Base-by-base conservation (phyloP, 2,888 invertebrate species). In the Drosophila emarginata region DNA sequence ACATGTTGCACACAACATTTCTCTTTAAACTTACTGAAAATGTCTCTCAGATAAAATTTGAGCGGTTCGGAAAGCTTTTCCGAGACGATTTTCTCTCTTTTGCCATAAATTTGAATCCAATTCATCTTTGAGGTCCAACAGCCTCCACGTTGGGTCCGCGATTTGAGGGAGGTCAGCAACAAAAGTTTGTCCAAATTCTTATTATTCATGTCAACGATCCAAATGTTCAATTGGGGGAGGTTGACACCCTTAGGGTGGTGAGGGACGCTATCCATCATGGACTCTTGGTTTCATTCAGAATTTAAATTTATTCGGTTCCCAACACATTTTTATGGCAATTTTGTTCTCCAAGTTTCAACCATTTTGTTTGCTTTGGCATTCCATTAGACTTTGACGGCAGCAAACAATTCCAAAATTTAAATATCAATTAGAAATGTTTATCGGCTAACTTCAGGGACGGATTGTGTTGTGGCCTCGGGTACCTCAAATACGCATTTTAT, bases 141-240 rank as follows among this genome's bases (percentile, higher is more conserved):
- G 18, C 45, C 45, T 56, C 36, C 56, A 36, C 67, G 72, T 56
- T 53, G 32, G 64, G 52, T 50, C 56, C 4, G 40, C 53, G 40
- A 51, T 78, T 72, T 70, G 72, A 60, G 73, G 61, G 71, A 71
- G 79, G 77, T 71, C 70, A 66, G 28, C 72, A 64, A 57, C 70
- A 45, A 39, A 7, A 18, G 52, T 51, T 56, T 72, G 39, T 21
- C 51, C 53, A 26, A 70, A 40, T 37, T 60, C 54, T 70, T 68
- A 61, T 64, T 65, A 68, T 64, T 64, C 68, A 67, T 68, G 68
- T 61, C 64, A 64, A 68, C 61, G 59, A 63, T 54, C 52, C 50
- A 56, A 51, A 56, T 69, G 54, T 58, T 52, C 11, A 59, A 28
- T n/a, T 40, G 53, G 26, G 15, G 56, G 32, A n/a, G 39, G 7